Evolutionary conservation across 2,797 vertebrate species (phyloP).

Genomic region (Galaxias olidus): DNA sequence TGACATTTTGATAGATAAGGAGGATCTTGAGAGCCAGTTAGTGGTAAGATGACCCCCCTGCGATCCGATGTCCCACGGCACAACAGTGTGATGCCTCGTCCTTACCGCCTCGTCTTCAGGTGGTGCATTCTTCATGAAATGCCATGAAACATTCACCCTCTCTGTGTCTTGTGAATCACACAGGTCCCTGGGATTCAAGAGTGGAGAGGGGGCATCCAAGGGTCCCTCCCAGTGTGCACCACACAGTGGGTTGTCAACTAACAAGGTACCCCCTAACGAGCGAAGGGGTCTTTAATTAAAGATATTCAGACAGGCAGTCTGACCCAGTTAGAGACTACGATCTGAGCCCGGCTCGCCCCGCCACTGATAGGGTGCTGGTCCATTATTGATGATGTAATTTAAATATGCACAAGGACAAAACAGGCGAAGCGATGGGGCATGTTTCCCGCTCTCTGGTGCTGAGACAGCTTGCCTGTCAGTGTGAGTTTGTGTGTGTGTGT

Average conservation of each 20-base stretch:
- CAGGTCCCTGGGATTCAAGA: neutral
- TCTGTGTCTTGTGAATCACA: neutral
- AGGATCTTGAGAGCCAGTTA: too few relatives aligned
- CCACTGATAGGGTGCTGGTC: slow-evolving; percentile 47
- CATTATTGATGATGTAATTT: slow-evolving; percentile 72
- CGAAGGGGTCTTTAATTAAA: slow-evolving; percentile 49
- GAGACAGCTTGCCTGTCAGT: too few relatives aligned
- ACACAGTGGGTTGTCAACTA: slow-evolving; percentile 14
- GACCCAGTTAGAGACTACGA: slow-evolving; percentile 35
- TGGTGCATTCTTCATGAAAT: slow-evolving; percentile 7
- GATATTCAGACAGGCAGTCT: slow-evolving; percentile 30
- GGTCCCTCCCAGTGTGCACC: neutral
- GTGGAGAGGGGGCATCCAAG: neutral
- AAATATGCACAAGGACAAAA: slow-evolving; percentile 75
- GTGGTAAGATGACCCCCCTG: too few relatives aligned
- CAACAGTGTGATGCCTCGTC: too few relatives aligned
- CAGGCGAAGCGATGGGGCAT: slow-evolving; percentile 27
- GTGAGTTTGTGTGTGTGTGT: too few relatives aligned
- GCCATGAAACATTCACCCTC: slow-evolving; percentile 10
- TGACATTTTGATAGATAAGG: too few relatives aligned
- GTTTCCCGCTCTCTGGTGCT: slow-evolving; percentile 1
- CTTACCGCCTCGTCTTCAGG: neutral
- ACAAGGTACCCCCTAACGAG: slow-evolving; percentile 35
- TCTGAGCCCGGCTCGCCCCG: slow-evolving; percentile 27
- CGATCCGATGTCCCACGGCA: too few relatives aligned